A percentile compares a stretch with the other conserved stretches of the same genome.
Evolutionary conservation across 2,888 invertebrate genomes (phyloP).

Genomic region (Sarcophaga subvicina): DNA sequence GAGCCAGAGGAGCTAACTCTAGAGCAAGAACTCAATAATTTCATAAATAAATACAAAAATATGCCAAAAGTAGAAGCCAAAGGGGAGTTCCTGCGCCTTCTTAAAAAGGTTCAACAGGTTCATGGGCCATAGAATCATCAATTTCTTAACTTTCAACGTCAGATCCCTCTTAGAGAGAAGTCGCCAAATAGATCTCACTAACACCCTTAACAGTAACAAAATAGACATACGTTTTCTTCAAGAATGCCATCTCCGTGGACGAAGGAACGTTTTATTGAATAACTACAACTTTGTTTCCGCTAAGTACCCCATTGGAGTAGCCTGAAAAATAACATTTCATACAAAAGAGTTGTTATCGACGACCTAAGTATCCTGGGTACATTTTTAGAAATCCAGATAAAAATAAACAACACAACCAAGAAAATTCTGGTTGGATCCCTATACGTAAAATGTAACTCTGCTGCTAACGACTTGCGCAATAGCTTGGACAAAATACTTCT

Average conservation of each 20-base stretch:
- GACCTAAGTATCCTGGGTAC: background rate
- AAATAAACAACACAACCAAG: background rate
- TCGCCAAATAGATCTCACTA: background rate
- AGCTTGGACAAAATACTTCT: constrained; percentile 13
- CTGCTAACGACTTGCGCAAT: background rate
- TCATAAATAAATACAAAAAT: background rate
- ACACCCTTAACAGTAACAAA: constrained; percentile 2
- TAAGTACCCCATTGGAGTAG: background rate
- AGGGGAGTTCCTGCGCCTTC: constrained; percentile 10
- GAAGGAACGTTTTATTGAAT: background rate
- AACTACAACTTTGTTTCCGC: constrained; percentile 1
- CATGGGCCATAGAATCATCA: constrained; percentile 17
- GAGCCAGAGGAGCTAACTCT: no score
- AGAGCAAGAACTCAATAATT: no score
- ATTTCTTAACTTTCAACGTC: constrained; percentile 24
- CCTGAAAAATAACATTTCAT: constrained; percentile 15
- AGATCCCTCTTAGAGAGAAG: constrained; percentile 21
- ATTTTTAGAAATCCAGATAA: constrained; percentile 8
- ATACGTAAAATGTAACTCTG: background rate
- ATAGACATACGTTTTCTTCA: constrained; percentile 20
- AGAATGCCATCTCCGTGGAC: constrained; percentile 11
- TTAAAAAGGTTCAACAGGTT: background rate
- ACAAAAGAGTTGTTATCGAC: background rate
- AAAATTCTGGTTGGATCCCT: constrained; percentile 6
- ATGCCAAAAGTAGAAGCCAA: constrained; percentile 19